Conservation (phyloP, 2,797 vertebrate genomes). For the Odontamblyopus rebecca region DNA sequence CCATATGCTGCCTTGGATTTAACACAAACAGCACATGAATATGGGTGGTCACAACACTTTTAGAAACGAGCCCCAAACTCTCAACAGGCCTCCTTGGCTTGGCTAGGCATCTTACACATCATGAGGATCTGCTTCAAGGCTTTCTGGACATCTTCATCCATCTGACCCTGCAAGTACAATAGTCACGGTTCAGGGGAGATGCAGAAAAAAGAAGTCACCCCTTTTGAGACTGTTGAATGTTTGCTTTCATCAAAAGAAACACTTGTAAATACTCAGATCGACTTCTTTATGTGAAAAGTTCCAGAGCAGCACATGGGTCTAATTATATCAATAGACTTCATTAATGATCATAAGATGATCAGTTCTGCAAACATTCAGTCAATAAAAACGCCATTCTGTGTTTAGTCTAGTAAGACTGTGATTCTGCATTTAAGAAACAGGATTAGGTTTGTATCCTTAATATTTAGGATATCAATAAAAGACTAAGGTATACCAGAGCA, state of each 20-base stretch:
- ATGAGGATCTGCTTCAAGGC: slow-evolving; percentile 96
- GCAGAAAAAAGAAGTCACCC: background rate
- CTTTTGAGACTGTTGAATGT: background rate
- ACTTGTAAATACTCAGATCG: background rate
- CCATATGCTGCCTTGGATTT: slow-evolving; percentile 22
- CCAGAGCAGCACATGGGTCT: slow-evolving; percentile 1
- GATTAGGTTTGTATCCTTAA: background rate
- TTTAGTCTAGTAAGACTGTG: background rate
- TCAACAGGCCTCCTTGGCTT: slow-evolving; percentile 83
- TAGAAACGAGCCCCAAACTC: slow-evolving; percentile 20
- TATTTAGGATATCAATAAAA: background rate
- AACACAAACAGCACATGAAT: slow-evolving; percentile 12
- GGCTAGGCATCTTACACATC: slow-evolving; percentile 94
- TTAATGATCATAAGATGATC: background rate
- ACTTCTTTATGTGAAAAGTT: background rate
- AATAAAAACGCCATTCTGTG: background rate
- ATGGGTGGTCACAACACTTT: slow-evolving; percentile 16
- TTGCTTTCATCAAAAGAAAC: background rate
- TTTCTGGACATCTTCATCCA: slow-evolving; percentile 99
- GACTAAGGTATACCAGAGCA: background rate
- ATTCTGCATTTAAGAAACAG: background rate
- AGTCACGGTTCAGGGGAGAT: background rate
- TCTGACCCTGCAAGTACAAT: slow-evolving; percentile 86
- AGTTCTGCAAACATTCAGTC: background rate
- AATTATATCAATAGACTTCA: background rate